These are phyloP conservation scores for Anser cygnoides DNA, from an alignment of 2,113 vertebrate genomes.

Conservation along the genomic window DNA sequence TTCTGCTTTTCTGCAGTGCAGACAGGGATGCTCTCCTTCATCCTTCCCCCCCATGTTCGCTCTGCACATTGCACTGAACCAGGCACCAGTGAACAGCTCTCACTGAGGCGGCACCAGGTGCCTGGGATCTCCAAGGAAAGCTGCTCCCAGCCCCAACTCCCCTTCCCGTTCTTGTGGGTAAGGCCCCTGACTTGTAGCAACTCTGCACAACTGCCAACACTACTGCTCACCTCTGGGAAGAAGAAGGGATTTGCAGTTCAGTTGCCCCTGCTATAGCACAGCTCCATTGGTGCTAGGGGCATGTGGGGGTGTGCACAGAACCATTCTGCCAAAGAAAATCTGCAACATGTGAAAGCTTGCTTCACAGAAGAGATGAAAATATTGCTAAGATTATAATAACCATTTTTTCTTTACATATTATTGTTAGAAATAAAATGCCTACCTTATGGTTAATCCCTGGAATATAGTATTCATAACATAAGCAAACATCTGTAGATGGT, in stretches of 20 bases:
- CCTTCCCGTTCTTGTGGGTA: background rate
- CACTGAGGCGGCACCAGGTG: background rate
- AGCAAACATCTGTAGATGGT: background rate
- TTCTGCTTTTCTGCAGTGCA: background rate
- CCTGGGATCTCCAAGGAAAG: accelerated
- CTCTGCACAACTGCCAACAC: background rate
- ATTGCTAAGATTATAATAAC: background rate
- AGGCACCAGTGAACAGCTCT: accelerated
- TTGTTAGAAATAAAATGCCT: background rate
- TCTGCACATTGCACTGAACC: accelerated
- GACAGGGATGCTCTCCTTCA: background rate
- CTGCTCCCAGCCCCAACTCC: background rate
- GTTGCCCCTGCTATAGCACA: background rate
- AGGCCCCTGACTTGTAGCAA: background rate
- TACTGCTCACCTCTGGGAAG: background rate
- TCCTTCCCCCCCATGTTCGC: background rate
- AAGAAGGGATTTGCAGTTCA: background rate
- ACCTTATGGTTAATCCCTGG: background rate
- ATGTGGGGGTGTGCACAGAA: background rate
- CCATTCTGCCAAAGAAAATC: background rate
- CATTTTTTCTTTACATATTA: background rate
- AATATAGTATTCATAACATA: background rate
- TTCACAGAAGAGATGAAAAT: background rate
- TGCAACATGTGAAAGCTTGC: background rate
- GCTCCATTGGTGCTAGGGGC: background rate